Base-by-base conservation (phyloP, 2,797 vertebrate genomes). In the Poliocrania exsul region DNA sequence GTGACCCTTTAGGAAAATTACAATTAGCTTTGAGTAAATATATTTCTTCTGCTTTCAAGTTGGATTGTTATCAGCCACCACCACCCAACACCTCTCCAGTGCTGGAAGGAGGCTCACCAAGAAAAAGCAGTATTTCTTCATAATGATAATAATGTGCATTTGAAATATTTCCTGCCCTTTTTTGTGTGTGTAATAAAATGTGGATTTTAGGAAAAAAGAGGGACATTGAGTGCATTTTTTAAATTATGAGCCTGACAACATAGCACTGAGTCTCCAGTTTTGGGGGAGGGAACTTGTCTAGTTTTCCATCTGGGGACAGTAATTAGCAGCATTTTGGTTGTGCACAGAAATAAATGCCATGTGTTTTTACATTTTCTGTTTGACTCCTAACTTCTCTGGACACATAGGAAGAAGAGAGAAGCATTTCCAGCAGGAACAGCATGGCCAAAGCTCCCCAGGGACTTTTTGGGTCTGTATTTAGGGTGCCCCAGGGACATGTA, bases 271-370 rank as follows among this genome's bases (percentile, higher is more conserved):
- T 19, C 38, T 77, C 26, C 57, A n/a, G 18, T 33, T 61, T 29
- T 15, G 37, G 5, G 21, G 4, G 24, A n/a, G 11, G 16, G 35
- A 42, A 24, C 7, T 42, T 53, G 29, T 13, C 33, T 67, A 25
- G 13, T 72, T 86, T 88, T 70, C 53, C 13, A 21, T 25, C 47
- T 40, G n/a, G 46, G 86, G 33, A 60, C 8, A 17, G 28, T 17
- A 40, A 71, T 37, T 49, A 25, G 0, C 0, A 54, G 28, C 0
- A 0, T 23, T 82, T 75, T 16, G 50, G 38, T 78, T 75, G 25
- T 0, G 7, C n/a, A 24, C n/a, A 37, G 35, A 82, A 95, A 94
- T 82, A 95, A 93, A 89, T 17, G 16, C 16, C 2, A 1, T 5
- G 6, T 35, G 2, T 49, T 81, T 90, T 82, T 62, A 28, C 16